phyloP scores from a whole-genome alignment of 2,797 vertebrate genomes.

The Hapalemur alaotrensis region DNA sequence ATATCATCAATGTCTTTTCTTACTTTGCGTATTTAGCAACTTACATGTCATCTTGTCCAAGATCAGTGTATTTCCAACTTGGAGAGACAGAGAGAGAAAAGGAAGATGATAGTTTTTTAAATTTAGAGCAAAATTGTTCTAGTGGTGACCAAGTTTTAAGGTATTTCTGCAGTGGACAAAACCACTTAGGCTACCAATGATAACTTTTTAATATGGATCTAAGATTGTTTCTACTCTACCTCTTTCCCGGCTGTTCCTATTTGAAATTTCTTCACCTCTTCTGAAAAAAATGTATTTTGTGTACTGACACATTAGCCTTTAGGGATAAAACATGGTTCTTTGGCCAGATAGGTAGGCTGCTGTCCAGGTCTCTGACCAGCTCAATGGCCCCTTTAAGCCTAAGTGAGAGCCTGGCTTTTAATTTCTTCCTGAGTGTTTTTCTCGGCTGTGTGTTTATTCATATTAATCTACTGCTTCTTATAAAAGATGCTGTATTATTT shows the following conservation, averaged over 20 bases:
- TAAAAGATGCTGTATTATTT: neutral
- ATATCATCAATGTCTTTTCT: slow-evolving; percentile 17
- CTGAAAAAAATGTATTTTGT: neutral
- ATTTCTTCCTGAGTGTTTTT: neutral
- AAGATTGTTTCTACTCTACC: neutral
- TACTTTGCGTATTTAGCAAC: neutral
- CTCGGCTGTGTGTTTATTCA: neutral
- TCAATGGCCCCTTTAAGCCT: neutral
- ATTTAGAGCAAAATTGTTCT: neutral
- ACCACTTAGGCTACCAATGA: neutral
- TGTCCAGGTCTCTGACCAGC: neutral
- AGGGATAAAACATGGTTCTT: neutral
- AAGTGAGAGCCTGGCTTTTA: neutral
- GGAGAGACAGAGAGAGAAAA: neutral
- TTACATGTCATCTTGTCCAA: slow-evolving; percentile 41
- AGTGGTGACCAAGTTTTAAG: neutral
- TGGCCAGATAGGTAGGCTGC: no score
- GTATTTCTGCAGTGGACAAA: neutral
- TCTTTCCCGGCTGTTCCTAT: neutral
- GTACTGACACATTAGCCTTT: neutral
- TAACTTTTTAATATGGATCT: neutral
- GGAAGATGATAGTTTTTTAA: neutral
- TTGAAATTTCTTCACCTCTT: neutral
- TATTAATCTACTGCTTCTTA: neutral
- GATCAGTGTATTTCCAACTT: slow-evolving; percentile 40